Evolutionary conservation across 2,113 vertebrate species (phyloP).

Genomic region (Melozone crissalis): DNA sequence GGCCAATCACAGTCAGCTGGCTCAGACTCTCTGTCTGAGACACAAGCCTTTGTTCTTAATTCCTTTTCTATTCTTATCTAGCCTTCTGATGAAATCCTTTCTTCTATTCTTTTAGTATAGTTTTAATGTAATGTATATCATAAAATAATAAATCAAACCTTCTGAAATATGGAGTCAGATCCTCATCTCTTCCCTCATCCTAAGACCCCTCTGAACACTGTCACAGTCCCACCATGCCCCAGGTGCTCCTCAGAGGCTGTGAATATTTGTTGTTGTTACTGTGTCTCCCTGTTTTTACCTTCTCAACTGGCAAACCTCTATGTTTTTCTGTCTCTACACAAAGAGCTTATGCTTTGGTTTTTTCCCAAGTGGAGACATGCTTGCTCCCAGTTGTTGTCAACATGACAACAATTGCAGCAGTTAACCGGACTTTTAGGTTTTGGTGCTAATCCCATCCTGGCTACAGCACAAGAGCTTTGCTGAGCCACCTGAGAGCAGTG

Average conservation of each 20-base stretch:
- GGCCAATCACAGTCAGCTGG: too few relatives aligned
- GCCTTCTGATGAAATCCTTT: too few relatives aligned
- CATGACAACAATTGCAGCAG: neutral
- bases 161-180: too few relatives aligned
- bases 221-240: neutral
- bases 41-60: too few relatives aligned
- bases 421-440: neutral
- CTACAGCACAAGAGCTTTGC: neutral
- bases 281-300: neutral
- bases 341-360: neutral
- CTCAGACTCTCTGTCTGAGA: too few relatives aligned
- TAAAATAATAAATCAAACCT: too few relatives aligned
- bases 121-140: too few relatives aligned
- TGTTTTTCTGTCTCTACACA: neutral
- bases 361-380: rapidly evolving
- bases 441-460: neutral
- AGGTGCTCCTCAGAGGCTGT: neutral
- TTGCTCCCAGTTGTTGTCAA: neutral
- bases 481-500: neutral
- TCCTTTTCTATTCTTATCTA: too few relatives aligned
- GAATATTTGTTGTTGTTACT: neutral
- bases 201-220: too few relatives aligned
- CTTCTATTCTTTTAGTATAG: too few relatives aligned
- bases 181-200: too few relatives aligned
- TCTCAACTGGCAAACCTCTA: neutral